Evolutionary conservation across 2,888 invertebrate genomes (phyloP), one percentile per base, ranked within the genome.

Genomic region (Crioceris asparagi): DNA sequence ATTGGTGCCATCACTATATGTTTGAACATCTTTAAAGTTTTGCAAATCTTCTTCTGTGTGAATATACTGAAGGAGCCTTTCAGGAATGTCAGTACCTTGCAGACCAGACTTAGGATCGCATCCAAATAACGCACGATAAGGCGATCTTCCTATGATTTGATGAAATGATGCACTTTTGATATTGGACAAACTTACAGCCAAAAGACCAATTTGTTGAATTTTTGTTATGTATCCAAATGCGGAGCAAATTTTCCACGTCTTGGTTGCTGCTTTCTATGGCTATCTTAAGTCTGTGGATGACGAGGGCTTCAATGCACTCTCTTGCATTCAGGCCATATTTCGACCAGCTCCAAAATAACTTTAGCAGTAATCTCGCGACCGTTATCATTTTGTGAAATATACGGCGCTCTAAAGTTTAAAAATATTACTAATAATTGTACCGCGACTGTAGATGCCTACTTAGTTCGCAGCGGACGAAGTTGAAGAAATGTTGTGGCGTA

Each of bases 231-330:
- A n/a, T n/a, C n/a, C n/a, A n/a, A n/a, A n/a, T n/a, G n/a, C n/a
- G n/a, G n/a, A n/a, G n/a, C n/a, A n/a, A n/a, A 16, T 30, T 30
- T 30, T 30, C 15, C 15, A 16, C 30, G 30, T 30, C 16, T 14
- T 30, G 30, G 15, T 30, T 30, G n/a, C 30, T 2, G 15, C 30
- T 2, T 16, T 2, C 30, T 7, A 16, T 15, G 30, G 10, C n/a
- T 30, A 3, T 15, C 3, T 15, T 30, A 17, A n/a, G 17, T 30
- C 16, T 30, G 30, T 2, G 2, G 30, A n/a, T 15, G 17, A 7
- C 30, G 11, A 14, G 3, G 17, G 30, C 1, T 15, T 7, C 30
- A 14, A 30, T 30, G 3, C 8, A 15, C 30, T 6, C 12, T 30
- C 15, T 30, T 6, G 15, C 30, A 30, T 3, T 30, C 30, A 6